These are phyloP conservation scores for Drosophila malerkotliana DNA, from an alignment of 1,140 invertebrate species.

Conservation along the genomic window DNA sequence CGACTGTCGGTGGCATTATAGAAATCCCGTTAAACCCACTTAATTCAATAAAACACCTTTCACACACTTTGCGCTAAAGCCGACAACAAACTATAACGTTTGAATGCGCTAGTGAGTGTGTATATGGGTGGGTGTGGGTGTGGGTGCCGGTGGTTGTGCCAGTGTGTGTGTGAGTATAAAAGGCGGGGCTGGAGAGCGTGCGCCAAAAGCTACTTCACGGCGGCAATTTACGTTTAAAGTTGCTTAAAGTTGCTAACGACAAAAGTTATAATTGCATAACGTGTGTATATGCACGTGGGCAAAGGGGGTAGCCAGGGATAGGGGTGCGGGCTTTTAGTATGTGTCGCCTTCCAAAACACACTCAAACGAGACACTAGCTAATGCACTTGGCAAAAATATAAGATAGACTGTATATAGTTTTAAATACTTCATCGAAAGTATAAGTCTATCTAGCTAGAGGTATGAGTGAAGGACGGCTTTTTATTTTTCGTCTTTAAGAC, in stretches of 20 bases:
- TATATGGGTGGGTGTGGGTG: slow-evolving; percentile 9
- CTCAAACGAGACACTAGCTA: slow-evolving; percentile 4
- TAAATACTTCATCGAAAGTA: too few relatives aligned
- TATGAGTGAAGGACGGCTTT: too few relatives aligned
- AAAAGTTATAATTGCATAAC: slow-evolving; percentile 84
- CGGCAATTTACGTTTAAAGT: slow-evolving; percentile 83
- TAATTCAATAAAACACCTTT: slow-evolving; percentile 83
- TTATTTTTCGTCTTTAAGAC: neutral
- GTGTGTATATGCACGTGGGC: slow-evolving; percentile 39
- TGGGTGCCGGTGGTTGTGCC: slow-evolving; percentile 4
- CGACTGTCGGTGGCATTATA: slow-evolving; percentile 69
- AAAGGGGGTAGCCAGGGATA: neutral
- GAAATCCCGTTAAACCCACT: slow-evolving; percentile 82
- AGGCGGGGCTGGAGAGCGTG: slow-evolving; percentile 63
- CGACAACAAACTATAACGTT: slow-evolving; percentile 78
- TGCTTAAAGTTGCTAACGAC: slow-evolving; percentile 83
- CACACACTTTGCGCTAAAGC: slow-evolving; percentile 78
- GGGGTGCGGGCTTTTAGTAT: slow-evolving; percentile 23
- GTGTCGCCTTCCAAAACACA: slow-evolving; percentile 36
- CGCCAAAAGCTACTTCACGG: slow-evolving; percentile 80
- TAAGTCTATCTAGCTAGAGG: too few relatives aligned
- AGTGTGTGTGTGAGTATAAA: slow-evolving; percentile 21
- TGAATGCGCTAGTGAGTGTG: slow-evolving; percentile 30
- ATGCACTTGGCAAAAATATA: slow-evolving; percentile 1
- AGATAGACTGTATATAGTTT: too few relatives aligned